A percentile compares a stretch with the other conserved stretches of the same genome.
phyloP scores from a whole-genome alignment of 1,140 invertebrate species.

The Mylabris phalerata region DNA sequence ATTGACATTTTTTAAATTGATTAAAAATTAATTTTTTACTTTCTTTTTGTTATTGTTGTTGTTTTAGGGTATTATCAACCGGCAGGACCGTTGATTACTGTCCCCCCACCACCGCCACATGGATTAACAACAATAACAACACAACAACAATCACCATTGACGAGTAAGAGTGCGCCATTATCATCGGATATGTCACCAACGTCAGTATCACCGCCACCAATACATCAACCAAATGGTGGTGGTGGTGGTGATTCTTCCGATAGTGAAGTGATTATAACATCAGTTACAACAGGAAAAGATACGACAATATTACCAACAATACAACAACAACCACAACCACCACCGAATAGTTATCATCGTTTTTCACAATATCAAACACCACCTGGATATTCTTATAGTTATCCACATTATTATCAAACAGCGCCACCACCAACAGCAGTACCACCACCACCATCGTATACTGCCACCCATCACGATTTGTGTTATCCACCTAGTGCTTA shows the following conservation, averaged over 20 bases:
- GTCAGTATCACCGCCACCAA: conserved; percentile 44
- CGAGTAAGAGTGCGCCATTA: conserved; percentile 38
- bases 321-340: conserved; percentile 19
- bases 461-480: conserved; percentile 39
- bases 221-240: conserved; percentile 26
- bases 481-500: conserved; percentile 38
- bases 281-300: conserved; percentile 36
- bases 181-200: conserved; percentile 41
- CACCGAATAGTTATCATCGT: conserved; percentile 19
- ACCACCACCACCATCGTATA: conserved; percentile 35
- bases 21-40: no score
- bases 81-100: conserved; percentile 74
- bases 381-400: conserved; percentile 30
- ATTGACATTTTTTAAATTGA: no score
- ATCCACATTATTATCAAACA: conserved; percentile 52
- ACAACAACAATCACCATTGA: conserved; percentile 45
- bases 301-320: conserved; percentile 19
- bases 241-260: conserved; percentile 42
- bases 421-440: conserved; percentile 34
- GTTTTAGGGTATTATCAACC: conserved; percentile 78
- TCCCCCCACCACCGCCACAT: conserved; percentile 45
- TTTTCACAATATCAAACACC: conserved; percentile 29
- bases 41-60: background rate
- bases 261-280: conserved; percentile 43
- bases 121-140: no score